Conservation (phyloP, 2,113 vertebrate genomes). For the Cynocephalus volans region DNA sequence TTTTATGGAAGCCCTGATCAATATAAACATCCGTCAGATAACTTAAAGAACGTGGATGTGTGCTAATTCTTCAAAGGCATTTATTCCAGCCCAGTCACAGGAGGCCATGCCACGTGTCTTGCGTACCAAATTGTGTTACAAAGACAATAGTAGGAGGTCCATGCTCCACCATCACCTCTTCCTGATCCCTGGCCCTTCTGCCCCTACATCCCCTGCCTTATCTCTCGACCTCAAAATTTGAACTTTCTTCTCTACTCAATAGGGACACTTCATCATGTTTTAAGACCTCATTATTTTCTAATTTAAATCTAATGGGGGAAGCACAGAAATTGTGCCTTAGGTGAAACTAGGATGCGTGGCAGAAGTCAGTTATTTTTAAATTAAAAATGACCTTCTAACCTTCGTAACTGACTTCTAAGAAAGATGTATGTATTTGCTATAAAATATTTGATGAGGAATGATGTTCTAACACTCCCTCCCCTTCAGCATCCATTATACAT, state of each 20-base stretch:
- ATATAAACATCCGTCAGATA: background rate
- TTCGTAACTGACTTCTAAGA: background rate
- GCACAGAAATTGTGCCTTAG: background rate
- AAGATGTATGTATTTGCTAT: background rate
- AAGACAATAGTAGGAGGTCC: background rate
- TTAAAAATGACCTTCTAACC: background rate
- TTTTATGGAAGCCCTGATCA: background rate
- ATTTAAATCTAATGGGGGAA: slow-evolving; percentile 13
- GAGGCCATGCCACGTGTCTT: too few relatives aligned
- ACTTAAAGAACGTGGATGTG: background rate
- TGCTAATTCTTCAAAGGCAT: background rate
- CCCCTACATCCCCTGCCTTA: background rate
- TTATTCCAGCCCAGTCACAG: background rate
- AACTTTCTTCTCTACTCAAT: slow-evolving; percentile 2
- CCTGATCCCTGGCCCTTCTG: background rate
- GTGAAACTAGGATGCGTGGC: background rate
- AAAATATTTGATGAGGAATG: background rate
- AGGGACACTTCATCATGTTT: background rate
- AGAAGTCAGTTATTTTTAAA: background rate
- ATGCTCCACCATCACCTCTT: too few relatives aligned
- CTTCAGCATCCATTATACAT: background rate
- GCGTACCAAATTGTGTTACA: background rate
- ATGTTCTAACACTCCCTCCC: rapidly evolving
- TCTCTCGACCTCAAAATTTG: background rate
- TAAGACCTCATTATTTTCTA: background rate